These are phyloP conservation scores for Telmatochromis sp. DNA, from an alignment of 2,113 vertebrate genomes.

Conservation along the genomic window DNA sequence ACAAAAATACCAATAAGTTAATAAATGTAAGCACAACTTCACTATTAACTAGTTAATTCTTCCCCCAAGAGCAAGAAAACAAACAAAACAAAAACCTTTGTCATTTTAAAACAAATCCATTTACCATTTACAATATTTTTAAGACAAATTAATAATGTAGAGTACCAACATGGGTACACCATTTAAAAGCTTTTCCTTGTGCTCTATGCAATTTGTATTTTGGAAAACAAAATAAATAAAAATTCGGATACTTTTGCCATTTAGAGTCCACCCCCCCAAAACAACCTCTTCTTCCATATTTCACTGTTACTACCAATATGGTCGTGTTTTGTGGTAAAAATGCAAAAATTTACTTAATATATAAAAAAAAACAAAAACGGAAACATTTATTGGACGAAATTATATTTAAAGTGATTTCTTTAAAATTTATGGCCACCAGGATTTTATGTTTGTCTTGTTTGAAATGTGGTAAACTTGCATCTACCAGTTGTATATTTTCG, in stretches of 20 bases:
- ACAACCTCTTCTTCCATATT: not conserved
- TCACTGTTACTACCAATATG: not conserved
- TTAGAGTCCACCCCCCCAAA: not conserved
- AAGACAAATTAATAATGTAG: too few relatives aligned
- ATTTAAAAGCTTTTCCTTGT: not conserved
- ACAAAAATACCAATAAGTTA: not conserved
- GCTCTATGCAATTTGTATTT: not conserved
- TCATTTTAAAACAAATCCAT: too few relatives aligned
- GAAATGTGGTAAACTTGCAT: not conserved
- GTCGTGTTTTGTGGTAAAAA: fast-evolving
- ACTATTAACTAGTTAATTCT: not conserved
- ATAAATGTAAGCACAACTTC: fast-evolving
- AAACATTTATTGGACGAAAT: not conserved
- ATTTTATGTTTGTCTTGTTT: not conserved
- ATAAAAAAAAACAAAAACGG: fast-evolving
- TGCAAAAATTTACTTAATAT: not conserved
- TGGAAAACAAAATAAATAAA: not conserved
- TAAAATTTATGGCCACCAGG: not conserved
- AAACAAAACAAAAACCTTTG: not conserved
- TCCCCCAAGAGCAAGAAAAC: not conserved
- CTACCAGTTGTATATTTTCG: fast-evolving
- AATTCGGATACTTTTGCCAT: fast-evolving
- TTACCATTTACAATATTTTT: too few relatives aligned
- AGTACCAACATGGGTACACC: not conserved
- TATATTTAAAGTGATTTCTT: not conserved